Evolutionary conservation across 2,888 invertebrate genomes (phyloP).

Genomic region (Cephus spinipes): DNA sequence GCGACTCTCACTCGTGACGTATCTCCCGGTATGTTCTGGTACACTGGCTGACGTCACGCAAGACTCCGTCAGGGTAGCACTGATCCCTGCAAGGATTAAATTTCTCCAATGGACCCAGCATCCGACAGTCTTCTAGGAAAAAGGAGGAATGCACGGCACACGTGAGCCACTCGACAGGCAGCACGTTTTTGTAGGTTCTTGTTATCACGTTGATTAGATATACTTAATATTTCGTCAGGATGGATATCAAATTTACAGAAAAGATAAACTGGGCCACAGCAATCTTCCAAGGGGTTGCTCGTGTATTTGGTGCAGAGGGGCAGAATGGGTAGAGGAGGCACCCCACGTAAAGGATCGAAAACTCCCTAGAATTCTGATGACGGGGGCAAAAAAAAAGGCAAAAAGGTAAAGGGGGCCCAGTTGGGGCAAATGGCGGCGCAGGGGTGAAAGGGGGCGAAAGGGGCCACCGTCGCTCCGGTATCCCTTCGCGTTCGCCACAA

Average conservation of each 20-base stretch:
- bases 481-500: constrained; percentile 8
- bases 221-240: not conserved
- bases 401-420: not conserved
- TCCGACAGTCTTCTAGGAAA: not conserved
- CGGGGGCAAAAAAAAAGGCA: not conserved
- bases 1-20: not conserved
- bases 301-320: not conserved
- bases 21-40: not conserved
- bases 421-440: too few relatives aligned
- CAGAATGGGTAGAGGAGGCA: not conserved
- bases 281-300: not conserved
- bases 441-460: not conserved
- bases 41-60: not conserved
- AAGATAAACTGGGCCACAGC: not conserved
- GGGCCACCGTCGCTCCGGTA: too few relatives aligned
- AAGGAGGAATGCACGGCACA: not conserved
- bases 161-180: not conserved
- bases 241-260: not conserved
- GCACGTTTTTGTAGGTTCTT: not conserved
- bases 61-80: not conserved
- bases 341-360: not conserved
- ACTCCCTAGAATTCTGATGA: not conserved
- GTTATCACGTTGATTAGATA: not conserved
- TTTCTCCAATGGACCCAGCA: not conserved
- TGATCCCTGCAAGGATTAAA: constrained; percentile 30